Evolutionary conservation across 30 jellyfish, hydroid and myxozoan species (phyloP), one percentile per base, ranked within the genome.

Genomic region (Hydractinia echinata): DNA sequence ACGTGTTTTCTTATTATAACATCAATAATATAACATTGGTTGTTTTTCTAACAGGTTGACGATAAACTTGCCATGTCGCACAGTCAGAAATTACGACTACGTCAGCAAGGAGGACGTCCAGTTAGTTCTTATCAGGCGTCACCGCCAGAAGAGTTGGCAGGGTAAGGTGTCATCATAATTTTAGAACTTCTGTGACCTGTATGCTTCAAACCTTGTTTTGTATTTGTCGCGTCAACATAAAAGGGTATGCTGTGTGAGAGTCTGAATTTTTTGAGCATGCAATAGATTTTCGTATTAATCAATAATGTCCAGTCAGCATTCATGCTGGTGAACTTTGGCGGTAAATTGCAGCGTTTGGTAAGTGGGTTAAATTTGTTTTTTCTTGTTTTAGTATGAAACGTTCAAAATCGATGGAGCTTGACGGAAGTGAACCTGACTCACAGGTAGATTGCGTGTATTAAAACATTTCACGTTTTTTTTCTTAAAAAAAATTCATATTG

Each of bases 91-190:
- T 44, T 9, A 6, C 55, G 54, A 19, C 51, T 77, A n/a, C 76
- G 85, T 14, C 85, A 53, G 39, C 74, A 64, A 64, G 51, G 55
- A 80, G n/a, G 70, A 30, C 83, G 87, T 8, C 87, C 87, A 50
- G 83, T 66, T 52, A 80, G 87, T 66, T 80, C 87, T 20, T 80
- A 80, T 52, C 87, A 80, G 55, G 18, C 85, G 73, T 58, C 85
- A 21, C 44, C 81, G 19, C 73, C 87, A 13, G 67, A 49, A 20
- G 67, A 49, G n/a, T 61, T 53, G 16, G 81, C 21, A 54, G 79
- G 66, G 87, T 61, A 20, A 66, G 67, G 64, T 61, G n/a, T 20
- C n/a, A 67, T 67, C 11, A 0, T 13, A 0, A 21, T 16, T 21
- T 30, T 30, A 58, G 3, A 58, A 16, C 19, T 58, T 58, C 19